Conservation (phyloP, 2,888 invertebrate species). For the Eupithecia inturbata region DNA sequence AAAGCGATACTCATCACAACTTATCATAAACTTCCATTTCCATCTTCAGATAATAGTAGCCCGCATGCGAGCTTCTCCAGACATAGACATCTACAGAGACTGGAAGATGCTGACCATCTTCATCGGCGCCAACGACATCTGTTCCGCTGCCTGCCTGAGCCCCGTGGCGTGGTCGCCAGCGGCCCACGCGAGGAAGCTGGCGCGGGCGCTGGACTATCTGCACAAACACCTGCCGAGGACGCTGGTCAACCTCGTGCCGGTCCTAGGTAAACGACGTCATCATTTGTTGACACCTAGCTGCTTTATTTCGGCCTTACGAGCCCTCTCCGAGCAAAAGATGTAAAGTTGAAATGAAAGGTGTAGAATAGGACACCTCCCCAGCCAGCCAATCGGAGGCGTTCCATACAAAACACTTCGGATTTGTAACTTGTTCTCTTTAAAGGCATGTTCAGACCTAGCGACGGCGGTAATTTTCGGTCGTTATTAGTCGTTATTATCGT, state of each 20-base stretch:
- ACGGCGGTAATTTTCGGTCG: too few species aligned
- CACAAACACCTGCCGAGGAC: slow-evolving; percentile 87
- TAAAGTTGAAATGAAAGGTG: too few species aligned
- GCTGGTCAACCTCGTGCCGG: slow-evolving; percentile 88
- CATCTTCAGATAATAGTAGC: slow-evolving; percentile 83
- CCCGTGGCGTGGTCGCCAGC: slow-evolving; percentile 85
- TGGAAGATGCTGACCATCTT: slow-evolving; percentile 92
- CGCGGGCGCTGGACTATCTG: slow-evolving; percentile 87
- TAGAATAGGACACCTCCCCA: too few species aligned
- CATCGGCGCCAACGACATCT: slow-evolving; percentile 90
- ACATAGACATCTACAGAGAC: slow-evolving; percentile 84
- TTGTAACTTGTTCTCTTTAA: too few species aligned
- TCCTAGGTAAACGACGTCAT: slow-evolving; percentile 82
- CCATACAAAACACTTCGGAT: too few species aligned
- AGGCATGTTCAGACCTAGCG: too few species aligned
- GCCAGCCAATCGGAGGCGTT: too few species aligned
- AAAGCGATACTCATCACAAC: background rate
- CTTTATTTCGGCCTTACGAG: too few species aligned
- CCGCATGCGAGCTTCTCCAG: slow-evolving; percentile 85
- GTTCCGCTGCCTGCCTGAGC: slow-evolving; percentile 88
- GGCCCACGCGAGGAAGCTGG: slow-evolving; percentile 86
- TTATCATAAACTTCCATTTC: slow-evolving; percentile 31
- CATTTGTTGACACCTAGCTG: background rate
- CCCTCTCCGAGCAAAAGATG: too few species aligned
- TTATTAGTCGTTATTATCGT: background rate